Evolutionary conservation across 2,888 invertebrate species (phyloP).

Genomic region (Geophilus truncorum): DNA sequence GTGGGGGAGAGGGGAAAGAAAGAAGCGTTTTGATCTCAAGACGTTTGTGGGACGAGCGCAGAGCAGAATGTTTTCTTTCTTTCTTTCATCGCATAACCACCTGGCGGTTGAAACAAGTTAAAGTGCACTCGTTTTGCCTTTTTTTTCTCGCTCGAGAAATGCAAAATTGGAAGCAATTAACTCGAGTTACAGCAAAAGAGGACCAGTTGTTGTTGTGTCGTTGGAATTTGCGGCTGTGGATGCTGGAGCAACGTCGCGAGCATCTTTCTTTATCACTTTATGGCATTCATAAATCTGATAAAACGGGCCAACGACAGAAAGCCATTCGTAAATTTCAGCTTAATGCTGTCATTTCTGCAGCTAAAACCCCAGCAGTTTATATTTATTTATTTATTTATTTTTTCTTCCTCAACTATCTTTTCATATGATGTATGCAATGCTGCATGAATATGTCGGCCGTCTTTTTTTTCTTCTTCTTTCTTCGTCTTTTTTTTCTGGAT

Average conservation of each 20-base stretch:
- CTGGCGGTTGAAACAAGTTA: no score
- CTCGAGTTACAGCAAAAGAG: background rate
- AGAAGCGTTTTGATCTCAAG: no score
- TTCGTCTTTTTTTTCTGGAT: background rate
- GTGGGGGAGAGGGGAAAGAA: no score
- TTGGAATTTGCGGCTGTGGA: background rate
- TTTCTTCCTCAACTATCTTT: background rate
- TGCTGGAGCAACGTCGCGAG: background rate
- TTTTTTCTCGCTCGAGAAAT: background rate
- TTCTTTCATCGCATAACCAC: background rate
- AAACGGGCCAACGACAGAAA: background rate
- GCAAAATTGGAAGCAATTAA: background rate
- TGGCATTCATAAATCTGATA: background rate
- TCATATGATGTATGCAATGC: background rate
- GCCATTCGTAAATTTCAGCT: background rate
- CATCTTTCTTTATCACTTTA: constrained; percentile 8
- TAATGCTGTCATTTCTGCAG: constrained; percentile 1
- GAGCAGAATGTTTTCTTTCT: background rate
- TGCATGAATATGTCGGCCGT: background rate
- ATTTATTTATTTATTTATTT: background rate
- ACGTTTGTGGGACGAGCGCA: no score
- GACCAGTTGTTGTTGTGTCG: background rate
- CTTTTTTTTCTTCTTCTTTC: background rate
- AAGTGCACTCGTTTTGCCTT: no score
- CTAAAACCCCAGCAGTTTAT: background rate